Base-by-base conservation (phyloP, 2,797 vertebrate species). In the Choloepus didactylus region DNA sequence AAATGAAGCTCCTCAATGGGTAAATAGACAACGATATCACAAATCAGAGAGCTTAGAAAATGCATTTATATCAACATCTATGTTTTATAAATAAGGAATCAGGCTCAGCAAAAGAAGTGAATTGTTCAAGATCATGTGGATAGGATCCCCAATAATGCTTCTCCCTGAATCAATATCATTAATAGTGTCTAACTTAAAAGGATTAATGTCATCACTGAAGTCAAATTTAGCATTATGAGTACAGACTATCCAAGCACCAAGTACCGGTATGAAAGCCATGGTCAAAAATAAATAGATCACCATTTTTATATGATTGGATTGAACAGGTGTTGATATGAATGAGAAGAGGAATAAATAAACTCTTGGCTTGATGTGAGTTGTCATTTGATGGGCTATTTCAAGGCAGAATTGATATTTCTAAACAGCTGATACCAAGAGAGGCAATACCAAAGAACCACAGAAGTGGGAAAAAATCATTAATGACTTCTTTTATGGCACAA, bases 371-470 rank as follows among this genome's bases (percentile, higher is more conserved):
- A 51, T 31, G 38, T 93, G 49, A 91, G 56, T 94, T 76, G 92
- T 49, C 81, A 93, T 87, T 93, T 83, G 29, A 87, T 23, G 27
- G 35, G 51, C 35, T 96, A 87, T 91, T 93, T 93, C 76, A 94
- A 96, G 29, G 67, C 35, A 93, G 35, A 95, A 93, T n/a, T 92
- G 46, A 69, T 95, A 88, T 89, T 89, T 96, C 84, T 92, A 60
- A 94, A 79, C 23, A 60, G 38, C 44, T 94, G 27, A 73, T 94
- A 41, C 73, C 51, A 85, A 69, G 41, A 60, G 11, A 85, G 51
- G 9, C 11, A 93, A 94, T 54, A 87, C 10, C 60, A 83, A 91
- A 85, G 85, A 94, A 89, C 46, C 73, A 77, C 38, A 91, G 54
- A 83, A 84, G 15, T 56, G 3, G 41, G 1, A 35, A 79, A 69